Evolutionary conservation across 2,113 vertebrate species (phyloP), one percentile per base, ranked within the genome.

Genomic region (Collichthys lucidus): DNA sequence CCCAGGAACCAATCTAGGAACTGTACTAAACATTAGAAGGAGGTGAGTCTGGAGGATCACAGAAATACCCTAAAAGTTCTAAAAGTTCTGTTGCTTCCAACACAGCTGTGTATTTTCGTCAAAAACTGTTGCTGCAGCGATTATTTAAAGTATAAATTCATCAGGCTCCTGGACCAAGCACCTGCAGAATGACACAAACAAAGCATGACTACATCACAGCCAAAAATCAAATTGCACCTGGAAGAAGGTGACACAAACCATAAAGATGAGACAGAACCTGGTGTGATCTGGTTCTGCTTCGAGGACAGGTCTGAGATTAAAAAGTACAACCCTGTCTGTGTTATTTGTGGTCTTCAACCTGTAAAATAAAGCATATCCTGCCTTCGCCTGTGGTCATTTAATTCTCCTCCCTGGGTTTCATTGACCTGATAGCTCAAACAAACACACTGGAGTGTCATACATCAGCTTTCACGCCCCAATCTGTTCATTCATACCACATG

Each of bases 111-210:
- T 52, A 19, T 65, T 74, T 4, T 26, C 22, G 31, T 76, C 50
- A 16, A 2, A 80, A n/a, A 1, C 53, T 31, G 53, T 52, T 6
- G 19, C 66, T 22, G 50, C 52, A 24, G 59, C 17, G 26, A 82
- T 57, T 49, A 57, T 68, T 74, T 24, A 50, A 47, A 73, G 31
- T 19, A 53, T 56, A 44, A 52, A 74, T 64, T 47, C 60, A 9
- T 68, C 67, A 26, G 0, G 35, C 59, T 4, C 4, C 63, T 4
- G 31, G 12, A 7, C 31, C 57, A 0, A 16, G 50, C 63, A 66
- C 62, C 75, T 60, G 67, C 82, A 59, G 61, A 83, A 66, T 20
- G 63, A 49, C 66, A 79, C 73, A 82, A 14, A 79, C 62, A 65
- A 29, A 74, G 29, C 20, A 4, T 50, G 53, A 75, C 79, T 68